Conservation (phyloP, 23 tunicate genomes). For the Phallusia fumigata region DNA sequence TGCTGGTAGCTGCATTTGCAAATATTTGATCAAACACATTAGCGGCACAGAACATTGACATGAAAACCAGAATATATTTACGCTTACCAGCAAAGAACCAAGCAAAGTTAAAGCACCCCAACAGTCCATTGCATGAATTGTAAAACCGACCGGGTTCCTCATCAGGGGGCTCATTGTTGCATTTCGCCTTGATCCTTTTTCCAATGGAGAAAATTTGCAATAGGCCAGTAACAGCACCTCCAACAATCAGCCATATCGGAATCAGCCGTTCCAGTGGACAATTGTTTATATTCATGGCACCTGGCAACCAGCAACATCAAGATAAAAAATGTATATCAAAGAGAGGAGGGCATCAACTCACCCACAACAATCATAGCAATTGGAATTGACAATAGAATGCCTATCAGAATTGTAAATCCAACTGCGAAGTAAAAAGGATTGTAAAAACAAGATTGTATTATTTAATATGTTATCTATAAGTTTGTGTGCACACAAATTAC, state of each 20-base stretch:
- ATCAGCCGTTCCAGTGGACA: conserved; percentile 70
- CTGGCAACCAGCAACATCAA: too few relatives aligned
- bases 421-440: conserved; percentile 43
- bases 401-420: conserved; percentile 70
- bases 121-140: conserved; percentile 33
- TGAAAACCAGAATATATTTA: too few relatives aligned
- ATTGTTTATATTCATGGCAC: conserved; percentile 58
- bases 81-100: conserved; percentile 94
- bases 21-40: too few relatives aligned
- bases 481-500: too few relatives aligned
- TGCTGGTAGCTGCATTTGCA: too few relatives aligned
- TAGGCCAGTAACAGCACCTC: conserved; percentile 51
- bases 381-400: conserved; percentile 52
- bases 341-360: conserved; percentile 21
- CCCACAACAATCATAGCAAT: conserved; percentile 82
- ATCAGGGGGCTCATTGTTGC: conserved; percentile 15
- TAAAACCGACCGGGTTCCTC: background rate
- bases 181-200: conserved; percentile 39
- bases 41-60: too few relatives aligned
- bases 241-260: conserved; percentile 83
- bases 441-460: too few relatives aligned
- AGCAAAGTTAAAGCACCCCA: conserved; percentile 67
- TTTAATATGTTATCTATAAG: too few relatives aligned
- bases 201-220: conserved; percentile 50
- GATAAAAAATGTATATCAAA: background rate